phyloP scores from a whole-genome alignment of 1,140 invertebrate genomes.

The Polypedilum pembai region DNA sequence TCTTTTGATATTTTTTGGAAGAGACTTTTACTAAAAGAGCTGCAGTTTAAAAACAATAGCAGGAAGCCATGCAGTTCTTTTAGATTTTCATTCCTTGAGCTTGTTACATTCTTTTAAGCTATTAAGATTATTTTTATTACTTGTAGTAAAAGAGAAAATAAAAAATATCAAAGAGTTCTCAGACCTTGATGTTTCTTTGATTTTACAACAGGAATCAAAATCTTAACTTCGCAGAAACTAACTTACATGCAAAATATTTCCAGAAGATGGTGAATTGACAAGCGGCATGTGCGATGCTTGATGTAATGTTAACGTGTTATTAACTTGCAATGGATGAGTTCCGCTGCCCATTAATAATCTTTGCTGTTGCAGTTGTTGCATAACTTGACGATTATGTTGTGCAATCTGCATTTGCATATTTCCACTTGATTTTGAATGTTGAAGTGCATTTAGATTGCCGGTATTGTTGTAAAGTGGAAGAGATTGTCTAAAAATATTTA shows the following conservation, averaged over 20 bases:
- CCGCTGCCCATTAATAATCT: constrained; percentile 35
- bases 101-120: too few relatives aligned
- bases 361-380: constrained; percentile 37
- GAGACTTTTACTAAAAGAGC: too few relatives aligned
- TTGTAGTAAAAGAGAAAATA: too few relatives aligned
- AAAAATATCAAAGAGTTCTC: too few relatives aligned
- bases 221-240: constrained; percentile 38
- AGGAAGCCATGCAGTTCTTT: too few relatives aligned
- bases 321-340: constrained; percentile 37
- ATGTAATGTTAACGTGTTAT: constrained; percentile 33
- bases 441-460: constrained; percentile 43
- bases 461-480: constrained; percentile 35
- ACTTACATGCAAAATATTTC: constrained; percentile 58
- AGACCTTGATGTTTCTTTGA: too few relatives aligned
- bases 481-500: constrained; percentile 41
- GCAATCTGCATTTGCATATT: constrained; percentile 46
- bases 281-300: constrained; percentile 43
- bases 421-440: constrained; percentile 55
- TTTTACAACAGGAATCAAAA: background rate
- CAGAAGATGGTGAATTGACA: constrained; percentile 55
- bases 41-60: too few relatives aligned
- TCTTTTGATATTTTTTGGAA: too few relatives aligned
- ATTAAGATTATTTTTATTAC: too few relatives aligned
- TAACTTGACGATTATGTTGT: constrained; percentile 32
- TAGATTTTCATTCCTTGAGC: too few relatives aligned